Base-by-base conservation (phyloP, 2,888 invertebrate species). In the Sarcophaga rosellei region DNA sequence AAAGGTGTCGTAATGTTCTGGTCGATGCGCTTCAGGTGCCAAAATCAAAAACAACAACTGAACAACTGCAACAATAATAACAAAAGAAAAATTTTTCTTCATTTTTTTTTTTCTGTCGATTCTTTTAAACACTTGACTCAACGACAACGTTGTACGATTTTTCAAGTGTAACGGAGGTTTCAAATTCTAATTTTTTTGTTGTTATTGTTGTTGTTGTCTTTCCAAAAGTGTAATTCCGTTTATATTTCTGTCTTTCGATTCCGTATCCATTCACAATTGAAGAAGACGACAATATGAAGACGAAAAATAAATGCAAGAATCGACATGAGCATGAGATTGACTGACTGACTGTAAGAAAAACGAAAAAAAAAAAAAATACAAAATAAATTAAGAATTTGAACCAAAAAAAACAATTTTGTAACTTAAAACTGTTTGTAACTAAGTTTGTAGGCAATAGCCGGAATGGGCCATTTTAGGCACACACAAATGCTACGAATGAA, bases 1-100 rank as follows among this genome's bases (percentile, higher is more conserved):
- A 61, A 70, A 78, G 83, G 86, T 86, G 86, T 86, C 68, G 83
- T 83, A 86, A 86, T 77, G 80, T 86, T 83, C 76, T 86, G 82
- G 63, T 76, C 86, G 83, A 76, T 83, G 82, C 86, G 86, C 83
- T 83, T 81, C 79, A 80, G 83, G 76, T 86, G 86, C 47, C 75
- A 79, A 79, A 85, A 75, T 53, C 12, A 70, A 17, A 77, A 77
- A 65, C 66, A 73, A 74, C 61, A 45, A 62, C 69, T 15, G n/a
- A n/a, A 3, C 4, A 53, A 59, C n/a, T 59, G 53, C 44, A 63
- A 70, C 57, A 65, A 15, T 23, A 15, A 61, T 10, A 61, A 61
- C 2, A 66, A 66, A 25, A 65, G n/a, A 35, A 75, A 53, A 76
- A 73, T 75, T 70, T 61, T 61, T 21, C 45, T 53, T 53, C 23